Evolutionary conservation across 2,797 vertebrate species (phyloP).

Genomic region (Coilia nasus): DNA sequence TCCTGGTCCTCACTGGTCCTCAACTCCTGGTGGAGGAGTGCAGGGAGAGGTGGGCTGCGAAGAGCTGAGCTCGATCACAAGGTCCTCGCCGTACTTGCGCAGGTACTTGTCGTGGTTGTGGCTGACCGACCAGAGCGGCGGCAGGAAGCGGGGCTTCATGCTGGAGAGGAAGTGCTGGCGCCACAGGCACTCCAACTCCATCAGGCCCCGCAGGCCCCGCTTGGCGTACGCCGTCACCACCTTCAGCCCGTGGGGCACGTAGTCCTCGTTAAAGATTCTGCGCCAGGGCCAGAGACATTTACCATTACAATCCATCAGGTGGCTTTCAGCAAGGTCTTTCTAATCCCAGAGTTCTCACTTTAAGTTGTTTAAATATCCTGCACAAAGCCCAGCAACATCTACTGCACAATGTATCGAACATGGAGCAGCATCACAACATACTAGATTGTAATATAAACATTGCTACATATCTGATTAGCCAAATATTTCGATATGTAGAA

Average conservation of each 20-base stretch:
- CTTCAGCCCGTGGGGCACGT: conserved; percentile 93
- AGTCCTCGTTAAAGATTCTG: conserved; percentile 78
- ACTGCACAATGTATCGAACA: too few relatives aligned
- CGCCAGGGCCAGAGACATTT: too few relatives aligned
- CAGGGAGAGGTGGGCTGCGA: background rate
- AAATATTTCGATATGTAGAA: too few relatives aligned
- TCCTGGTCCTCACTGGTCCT: background rate
- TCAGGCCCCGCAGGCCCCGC: conserved; percentile 84
- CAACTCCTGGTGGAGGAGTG: background rate
- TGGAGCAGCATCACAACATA: too few relatives aligned
- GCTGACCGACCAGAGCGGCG: conserved; percentile 89
- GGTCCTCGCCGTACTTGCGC: conserved; percentile 86
- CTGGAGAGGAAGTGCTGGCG: conserved; percentile 92
- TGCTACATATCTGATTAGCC: too few relatives aligned
- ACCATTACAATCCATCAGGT: too few relatives aligned
- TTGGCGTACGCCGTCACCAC: conserved; percentile 83
- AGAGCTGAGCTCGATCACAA: conserved; percentile 78
- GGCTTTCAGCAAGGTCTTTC: too few relatives aligned
- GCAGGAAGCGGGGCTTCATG: conserved; percentile 90
- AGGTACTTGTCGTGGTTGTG: conserved; percentile 95
- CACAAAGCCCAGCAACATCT: too few relatives aligned
- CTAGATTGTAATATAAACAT: too few relatives aligned
- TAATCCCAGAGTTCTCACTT: too few relatives aligned
- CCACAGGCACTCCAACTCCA: conserved; percentile 93
- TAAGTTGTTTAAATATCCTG: too few relatives aligned